These are phyloP conservation scores for Callinectes sapidus DNA, from an alignment of 2,888 invertebrate species.

Conservation along the genomic window DNA sequence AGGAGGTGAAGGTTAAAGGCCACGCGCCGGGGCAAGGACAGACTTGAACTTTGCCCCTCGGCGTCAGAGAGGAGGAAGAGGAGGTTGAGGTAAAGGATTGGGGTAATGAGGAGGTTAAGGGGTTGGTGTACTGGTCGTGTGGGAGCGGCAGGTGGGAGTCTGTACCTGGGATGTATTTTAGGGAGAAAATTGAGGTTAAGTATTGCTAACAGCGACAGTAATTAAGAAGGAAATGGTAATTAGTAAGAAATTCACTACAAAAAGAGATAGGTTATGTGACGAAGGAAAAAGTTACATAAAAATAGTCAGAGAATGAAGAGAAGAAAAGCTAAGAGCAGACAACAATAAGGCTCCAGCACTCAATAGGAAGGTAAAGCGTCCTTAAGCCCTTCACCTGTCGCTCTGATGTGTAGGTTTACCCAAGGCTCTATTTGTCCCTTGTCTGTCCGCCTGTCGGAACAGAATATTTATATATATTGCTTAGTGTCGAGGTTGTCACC, in stretches of 20 bases:
- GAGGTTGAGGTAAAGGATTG: conserved; percentile 22
- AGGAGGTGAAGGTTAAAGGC: conserved; percentile 29
- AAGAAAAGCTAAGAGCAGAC: background rate
- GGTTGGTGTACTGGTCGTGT: background rate
- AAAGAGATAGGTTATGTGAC: background rate
- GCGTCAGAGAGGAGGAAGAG: conserved; percentile 29
- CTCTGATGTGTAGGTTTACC: conserved; percentile 29
- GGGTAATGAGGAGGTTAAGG: conserved; percentile 17
- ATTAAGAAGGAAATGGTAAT: background rate
- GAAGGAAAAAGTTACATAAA: background rate
- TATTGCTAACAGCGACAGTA: background rate
- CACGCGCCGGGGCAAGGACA: conserved; percentile 46
- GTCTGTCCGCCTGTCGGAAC: conserved; percentile 21
- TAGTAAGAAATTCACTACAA: background rate
- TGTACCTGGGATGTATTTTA: background rate
- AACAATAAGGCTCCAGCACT: background rate
- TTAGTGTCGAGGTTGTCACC: conserved; percentile 33
- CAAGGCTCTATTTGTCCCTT: conserved; percentile 31
- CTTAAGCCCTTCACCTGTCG: conserved; percentile 24
- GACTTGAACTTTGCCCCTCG: conserved; percentile 34
- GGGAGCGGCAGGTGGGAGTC: background rate
- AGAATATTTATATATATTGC: conserved; percentile 15
- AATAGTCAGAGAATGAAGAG: background rate
- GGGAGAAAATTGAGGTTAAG: background rate
- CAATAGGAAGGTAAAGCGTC: background rate